Evolutionary conservation across 2,113 vertebrate species (phyloP), one percentile per base, ranked within the genome.

Genomic region (Thermophis baileyi): DNA sequence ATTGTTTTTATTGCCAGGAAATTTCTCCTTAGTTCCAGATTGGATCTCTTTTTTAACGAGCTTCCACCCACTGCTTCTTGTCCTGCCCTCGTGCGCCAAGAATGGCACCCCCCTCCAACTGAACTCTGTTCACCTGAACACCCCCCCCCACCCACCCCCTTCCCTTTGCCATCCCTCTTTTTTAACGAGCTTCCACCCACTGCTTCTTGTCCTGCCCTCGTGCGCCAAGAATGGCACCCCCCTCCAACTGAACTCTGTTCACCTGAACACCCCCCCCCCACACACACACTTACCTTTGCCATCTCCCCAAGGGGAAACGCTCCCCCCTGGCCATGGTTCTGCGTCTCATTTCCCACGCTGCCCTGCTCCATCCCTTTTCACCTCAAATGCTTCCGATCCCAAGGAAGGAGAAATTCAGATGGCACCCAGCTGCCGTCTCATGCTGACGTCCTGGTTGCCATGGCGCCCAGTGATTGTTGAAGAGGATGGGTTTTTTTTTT

Each of bases 391-490:
- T 89, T 51, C 10, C 1, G 44, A 89, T n/a, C 54, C n/a, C 22
- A 3, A 40, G 20, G 53, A 63, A 46, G 57, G 69, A 90, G 55
- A 8, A 86, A 87, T 12, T 92, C 88, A 16, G 91, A 51, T n/a
- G 81, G 63, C 49, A 89, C 49, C 87, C 74, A 91, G 44, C 90
- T 30, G 92, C 0, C 90, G 89, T 74, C 11, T 88, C 91, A 91
- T 92, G 93, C 96, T 97, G 97, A 98, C 96, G 96, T 95, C 86
- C 96, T 49, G 30, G 97, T 99, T 97, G 95, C 98, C 95, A 98
- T 98, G 98, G 98, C 92, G 95, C 97, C 96, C 89, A 10, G 96
- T 35, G 96, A 94, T 96, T 93, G 94, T 95, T 53, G 90, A 91
- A 95, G 97, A 96, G 95, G 97, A 96, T 94, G 96, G 96, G 47